Evolutionary conservation across 2,797 vertebrate species (phyloP).

Genomic region (Rhyacichthys aspro): DNA sequence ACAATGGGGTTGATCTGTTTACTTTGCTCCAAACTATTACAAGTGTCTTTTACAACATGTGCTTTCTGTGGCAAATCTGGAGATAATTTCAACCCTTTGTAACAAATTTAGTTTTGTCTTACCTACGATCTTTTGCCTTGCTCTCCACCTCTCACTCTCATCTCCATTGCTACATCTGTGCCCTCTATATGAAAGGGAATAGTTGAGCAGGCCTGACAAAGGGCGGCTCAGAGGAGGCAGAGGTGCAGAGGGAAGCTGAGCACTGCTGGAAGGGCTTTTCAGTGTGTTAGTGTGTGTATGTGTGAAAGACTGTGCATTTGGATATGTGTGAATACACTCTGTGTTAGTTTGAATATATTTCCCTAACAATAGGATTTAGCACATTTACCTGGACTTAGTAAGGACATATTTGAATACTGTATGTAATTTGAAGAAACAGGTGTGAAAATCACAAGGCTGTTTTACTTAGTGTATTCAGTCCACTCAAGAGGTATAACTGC

Average conservation of each 20-base stretch:
- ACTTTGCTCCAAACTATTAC: constrained; percentile 25
- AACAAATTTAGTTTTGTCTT: constrained; percentile 18
- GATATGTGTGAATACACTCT: constrained; percentile 22
- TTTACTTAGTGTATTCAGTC: background rate
- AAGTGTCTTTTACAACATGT: background rate
- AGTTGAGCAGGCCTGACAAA: constrained; percentile 75
- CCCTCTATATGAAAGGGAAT: constrained; percentile 79
- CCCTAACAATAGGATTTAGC: constrained; percentile 27
- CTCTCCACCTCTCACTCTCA: constrained; percentile 25
- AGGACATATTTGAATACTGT: constrained; percentile 25
- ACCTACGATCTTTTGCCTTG: constrained; percentile 16
- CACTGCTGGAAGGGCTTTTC: constrained; percentile 73
- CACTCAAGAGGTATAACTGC: background rate
- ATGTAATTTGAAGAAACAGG: constrained; percentile 6
- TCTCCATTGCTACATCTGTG: constrained; percentile 72
- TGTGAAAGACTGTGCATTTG: constrained; percentile 5
- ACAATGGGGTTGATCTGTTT: constrained; percentile 36
- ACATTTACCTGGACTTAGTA: constrained; percentile 6
- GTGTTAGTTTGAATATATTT: constrained; percentile 51
- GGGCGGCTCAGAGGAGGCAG: constrained; percentile 72
- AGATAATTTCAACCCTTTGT: background rate
- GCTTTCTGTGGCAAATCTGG: background rate
- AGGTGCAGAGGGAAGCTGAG: constrained; percentile 73
- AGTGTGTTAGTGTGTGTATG: constrained; percentile 15
- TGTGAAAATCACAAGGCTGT: background rate